Conservation (phyloP, 2,797 vertebrate genomes). For the Phrynocephalus vlangalii region DNA sequence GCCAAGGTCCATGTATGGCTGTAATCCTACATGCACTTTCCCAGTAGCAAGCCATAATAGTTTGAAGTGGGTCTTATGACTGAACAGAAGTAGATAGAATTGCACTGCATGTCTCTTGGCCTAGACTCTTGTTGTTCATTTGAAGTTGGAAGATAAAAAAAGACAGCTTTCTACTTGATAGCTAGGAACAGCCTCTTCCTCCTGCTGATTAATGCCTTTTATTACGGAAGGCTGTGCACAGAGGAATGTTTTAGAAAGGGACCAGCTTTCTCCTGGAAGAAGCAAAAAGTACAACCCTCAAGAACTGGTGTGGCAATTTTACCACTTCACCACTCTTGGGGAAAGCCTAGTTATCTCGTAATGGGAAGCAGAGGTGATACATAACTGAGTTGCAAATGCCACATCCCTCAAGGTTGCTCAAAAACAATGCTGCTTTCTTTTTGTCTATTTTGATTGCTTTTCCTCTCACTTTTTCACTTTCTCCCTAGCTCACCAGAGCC, state of each 20-base stretch:
- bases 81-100: neutral
- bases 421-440: neutral
- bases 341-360: neutral
- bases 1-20: no score
- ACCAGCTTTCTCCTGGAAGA: neutral
- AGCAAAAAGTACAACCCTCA: neutral
- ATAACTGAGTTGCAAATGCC: slow-evolving; percentile 4
- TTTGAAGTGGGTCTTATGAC: neutral
- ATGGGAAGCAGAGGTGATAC: neutral
- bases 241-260: neutral
- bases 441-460: neutral
- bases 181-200: neutral
- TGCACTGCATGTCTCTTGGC: neutral
- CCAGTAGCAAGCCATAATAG: neutral
- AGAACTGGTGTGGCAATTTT: neutral
- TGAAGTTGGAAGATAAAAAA: neutral
- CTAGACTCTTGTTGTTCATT: neutral
- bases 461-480: neutral
- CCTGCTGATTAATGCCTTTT: neutral
- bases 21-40: no score
- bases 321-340: neutral
- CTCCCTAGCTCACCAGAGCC: neutral
- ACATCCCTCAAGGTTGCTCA: slow-evolving; percentile 13
- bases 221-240: neutral
- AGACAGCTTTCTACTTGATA: neutral